Percentiles rank a stretch among this genome's conserved stretches.
These are phyloP conservation scores for Nylanderia fulva DNA, from an alignment of 1,140 invertebrate genomes.

Conservation along the genomic window DNA sequence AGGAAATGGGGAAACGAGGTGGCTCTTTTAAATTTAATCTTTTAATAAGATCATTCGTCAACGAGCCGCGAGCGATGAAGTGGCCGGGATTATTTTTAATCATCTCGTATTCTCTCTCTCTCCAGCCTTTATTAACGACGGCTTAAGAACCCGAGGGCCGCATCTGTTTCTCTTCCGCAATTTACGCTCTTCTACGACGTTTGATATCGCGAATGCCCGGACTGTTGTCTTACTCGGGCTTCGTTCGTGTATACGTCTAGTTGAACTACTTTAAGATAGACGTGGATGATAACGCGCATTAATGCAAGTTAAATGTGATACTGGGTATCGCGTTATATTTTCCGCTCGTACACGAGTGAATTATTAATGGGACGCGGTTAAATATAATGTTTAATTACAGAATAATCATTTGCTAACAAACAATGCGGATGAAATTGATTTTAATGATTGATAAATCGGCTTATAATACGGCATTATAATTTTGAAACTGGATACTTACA, in stretches of 20 bases:
- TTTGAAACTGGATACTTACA: slow-evolving; percentile 55
- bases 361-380: slow-evolving; percentile 49
- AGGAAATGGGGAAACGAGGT: slow-evolving; percentile 72
- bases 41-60: slow-evolving; percentile 78
- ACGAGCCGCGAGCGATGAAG: slow-evolving; percentile 70
- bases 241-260: not conserved
- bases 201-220: slow-evolving; percentile 7
- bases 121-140: slow-evolving; percentile 57
- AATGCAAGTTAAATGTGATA: slow-evolving; percentile 41
- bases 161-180: slow-evolving; percentile 64
- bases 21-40: slow-evolving; percentile 76
- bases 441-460: slow-evolving; percentile 64
- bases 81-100: slow-evolving; percentile 73
- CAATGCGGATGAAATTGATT: slow-evolving; percentile 53
- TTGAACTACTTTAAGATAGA: slow-evolving; percentile 3
- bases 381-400: slow-evolving; percentile 45
- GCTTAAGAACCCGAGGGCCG: slow-evolving; percentile 46
- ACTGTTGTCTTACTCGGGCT: not conserved
- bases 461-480: slow-evolving; percentile 56
- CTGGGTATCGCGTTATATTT: slow-evolving; percentile 23
- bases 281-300: not conserved
- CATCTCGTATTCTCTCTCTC: slow-evolving; percentile 5
- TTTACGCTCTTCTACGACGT: slow-evolving; percentile 49
- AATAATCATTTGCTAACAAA: slow-evolving; percentile 50
- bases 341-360: not conserved